Percentiles rank a stretch among this genome's conserved stretches.
These are phyloP conservation scores for Coelogynopora nodosa DNA, from an alignment of 2,888 invertebrate genomes.

Conservation along the genomic window DNA sequence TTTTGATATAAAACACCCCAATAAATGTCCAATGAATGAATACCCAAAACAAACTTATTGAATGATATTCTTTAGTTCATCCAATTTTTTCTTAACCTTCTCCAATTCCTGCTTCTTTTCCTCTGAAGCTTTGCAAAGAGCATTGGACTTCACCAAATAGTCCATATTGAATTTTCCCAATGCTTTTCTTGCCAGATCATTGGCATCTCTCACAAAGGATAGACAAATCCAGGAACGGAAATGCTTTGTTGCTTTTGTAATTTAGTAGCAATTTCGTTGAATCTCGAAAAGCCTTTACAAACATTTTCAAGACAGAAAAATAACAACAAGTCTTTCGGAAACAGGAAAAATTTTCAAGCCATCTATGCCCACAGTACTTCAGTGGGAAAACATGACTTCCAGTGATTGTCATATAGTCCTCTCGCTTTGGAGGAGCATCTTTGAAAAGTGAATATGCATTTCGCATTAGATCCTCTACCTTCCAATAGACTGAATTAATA, in stretches of 20 bases:
- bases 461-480: conserved; percentile 49
- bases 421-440: conserved; percentile 51
- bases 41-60: not conserved
- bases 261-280: conserved; percentile 18
- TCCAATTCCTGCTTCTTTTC: conserved; percentile 20
- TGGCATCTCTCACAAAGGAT: not conserved
- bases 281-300: conserved; percentile 22
- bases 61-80: conserved; percentile 7
- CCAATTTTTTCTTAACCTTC: conserved; percentile 21
- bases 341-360: conserved; percentile 50
- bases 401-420: conserved; percentile 49
- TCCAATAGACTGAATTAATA: conserved; percentile 46
- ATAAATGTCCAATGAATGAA: conserved; percentile 3
- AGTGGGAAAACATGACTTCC: conserved; percentile 47
- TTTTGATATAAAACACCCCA: not conserved
- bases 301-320: conserved; percentile 26
- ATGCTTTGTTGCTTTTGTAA: conserved; percentile 20
- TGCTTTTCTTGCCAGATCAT: conserved; percentile 20
- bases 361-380: conserved; percentile 50
- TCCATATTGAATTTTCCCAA: not conserved
- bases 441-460: conserved; percentile 53
- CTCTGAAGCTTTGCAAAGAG: conserved; percentile 5
- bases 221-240: not conserved
- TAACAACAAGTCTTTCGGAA: not conserved
- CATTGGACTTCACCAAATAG: conserved; percentile 21